Evolutionary conservation across 2,797 vertebrate species (phyloP), one percentile per base, ranked within the genome.

Genomic region (Ciconia nigra): DNA sequence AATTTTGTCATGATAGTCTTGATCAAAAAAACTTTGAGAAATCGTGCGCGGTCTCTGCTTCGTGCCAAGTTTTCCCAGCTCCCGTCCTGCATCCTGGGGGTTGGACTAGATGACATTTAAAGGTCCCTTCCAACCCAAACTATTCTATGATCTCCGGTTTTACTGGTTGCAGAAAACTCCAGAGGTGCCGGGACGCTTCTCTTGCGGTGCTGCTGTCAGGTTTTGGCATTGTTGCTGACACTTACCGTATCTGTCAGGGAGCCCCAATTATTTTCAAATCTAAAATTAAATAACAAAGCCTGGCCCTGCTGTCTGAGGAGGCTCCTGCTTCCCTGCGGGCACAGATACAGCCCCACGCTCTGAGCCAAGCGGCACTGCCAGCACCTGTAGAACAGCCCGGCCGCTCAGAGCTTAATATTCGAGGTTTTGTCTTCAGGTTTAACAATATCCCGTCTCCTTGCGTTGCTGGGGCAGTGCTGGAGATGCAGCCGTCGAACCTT

Each of bases 21-120:
- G 24, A 7, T 49, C 15, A 33, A 51, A 62, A 47, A 47, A 31
- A 11, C 29, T 62, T 17, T 8, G 41, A 35, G 74, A 17, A 61
- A 12, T 25, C 2, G 2, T 4, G 4, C 2, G 3, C 7, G 4
- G 26, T 12, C 31, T 42, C 29, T 7, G 2, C 37, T 29, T 33
- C 2, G 1, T 31, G 16, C n/a, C 4, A 12, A 9, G 28, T 6
- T 42, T 33, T 49, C 15, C 62, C 41, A 21, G 39, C 25, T 52
- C 29, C 84, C 2, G 0, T 66, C 54, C 17, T 55, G 37, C 24
- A 5, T 26, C 57, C 57, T 59, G 57, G n/a, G 57, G 22, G 10
- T 37, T 37, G 57, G n/a, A 25, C 57, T 59, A 37, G 57, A 5
- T 8, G n/a, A 37, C 57, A 37, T 37, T 25, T 26, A 17, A 25